Evolutionary conservation across 2,888 invertebrate genomes (phyloP).

Genomic region (Junonia oenone): DNA sequence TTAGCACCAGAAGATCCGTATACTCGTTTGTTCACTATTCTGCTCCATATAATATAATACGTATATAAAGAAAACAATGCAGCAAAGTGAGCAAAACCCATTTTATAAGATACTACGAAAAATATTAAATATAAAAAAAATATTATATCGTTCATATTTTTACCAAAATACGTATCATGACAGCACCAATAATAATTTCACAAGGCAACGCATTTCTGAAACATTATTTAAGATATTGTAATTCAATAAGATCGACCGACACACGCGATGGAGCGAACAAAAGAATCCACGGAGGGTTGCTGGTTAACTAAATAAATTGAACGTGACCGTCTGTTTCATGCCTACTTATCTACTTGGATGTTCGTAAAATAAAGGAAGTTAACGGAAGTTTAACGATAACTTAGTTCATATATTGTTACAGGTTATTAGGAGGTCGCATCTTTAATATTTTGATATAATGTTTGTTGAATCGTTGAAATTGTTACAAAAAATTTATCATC

Average conservation of each 20-base stretch:
- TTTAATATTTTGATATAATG: background rate
- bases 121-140: no score
- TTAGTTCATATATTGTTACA: slow-evolving; percentile 12
- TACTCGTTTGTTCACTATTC: no score
- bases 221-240: slow-evolving; percentile 17
- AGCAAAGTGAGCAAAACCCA: no score
- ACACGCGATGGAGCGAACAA: slow-evolving; percentile 22
- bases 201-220: background rate
- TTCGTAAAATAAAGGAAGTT: slow-evolving; percentile 16
- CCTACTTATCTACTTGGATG: slow-evolving; percentile 23
- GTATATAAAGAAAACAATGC: no score
- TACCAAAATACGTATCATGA: no score
- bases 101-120: no score
- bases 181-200: no score
- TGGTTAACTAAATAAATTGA: slow-evolving; percentile 30
- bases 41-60: no score
- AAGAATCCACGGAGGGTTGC: slow-evolving; percentile 20
- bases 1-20: no score
- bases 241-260: slow-evolving; percentile 21
- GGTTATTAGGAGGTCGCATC: background rate
- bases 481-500: no score
- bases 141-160: no score
- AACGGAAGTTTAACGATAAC: slow-evolving; percentile 11
- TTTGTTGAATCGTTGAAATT: background rate
- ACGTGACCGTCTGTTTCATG: slow-evolving; percentile 30